Base-by-base conservation (phyloP, 2,888 invertebrate species). In the Diaprepes abbreviatus region DNA sequence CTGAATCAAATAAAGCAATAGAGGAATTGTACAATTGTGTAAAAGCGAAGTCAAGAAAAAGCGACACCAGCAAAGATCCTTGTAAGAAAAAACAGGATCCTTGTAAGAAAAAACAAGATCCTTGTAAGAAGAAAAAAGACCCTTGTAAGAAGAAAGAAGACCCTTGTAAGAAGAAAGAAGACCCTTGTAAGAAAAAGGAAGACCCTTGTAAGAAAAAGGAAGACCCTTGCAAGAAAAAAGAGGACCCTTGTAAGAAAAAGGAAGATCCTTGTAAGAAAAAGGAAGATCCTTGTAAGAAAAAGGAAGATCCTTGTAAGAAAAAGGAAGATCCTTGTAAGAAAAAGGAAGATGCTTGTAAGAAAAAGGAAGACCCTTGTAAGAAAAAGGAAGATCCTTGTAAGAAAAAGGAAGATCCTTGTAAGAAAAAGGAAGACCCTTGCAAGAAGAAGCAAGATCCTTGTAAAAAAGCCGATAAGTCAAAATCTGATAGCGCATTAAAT, bases 31-130 rank as follows among this genome's bases (percentile, higher is more conserved):
- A 65, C 12, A 58, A 64, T 14, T 70, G 70, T 33, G 38, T 70
- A 1, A 70, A 65, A 40, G 6, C 3, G 28, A 28, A 28, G 28
- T 28, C 28, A n/a, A n/a, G n/a, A n/a, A n/a, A n/a, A n/a, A n/a
- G n/a, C n/a, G n/a, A n/a, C n/a, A n/a, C n/a, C n/a, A n/a, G n/a
- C n/a, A n/a, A 70, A 28, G 71, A 74, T 17, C 66, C 68, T 3
- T 62, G 70, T 12, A 73, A 74, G 52, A 69, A 64, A 50, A 70
- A 45, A 58, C 62, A 71, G 16, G 64, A 71, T 14, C 68, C 73
- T 12, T 71, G 75, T 40, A 71, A 70, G 33, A 73, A 71, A 24
- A 75, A 73, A 59, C 60, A 69, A 52, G 73, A 74, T 57, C 70
- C 73, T 19, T 67, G 62, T 19, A 68, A 72, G 54, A 58, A 52